Conservation (phyloP, 2,113 vertebrate species). For the Cynopterus brachyotis region DNA sequence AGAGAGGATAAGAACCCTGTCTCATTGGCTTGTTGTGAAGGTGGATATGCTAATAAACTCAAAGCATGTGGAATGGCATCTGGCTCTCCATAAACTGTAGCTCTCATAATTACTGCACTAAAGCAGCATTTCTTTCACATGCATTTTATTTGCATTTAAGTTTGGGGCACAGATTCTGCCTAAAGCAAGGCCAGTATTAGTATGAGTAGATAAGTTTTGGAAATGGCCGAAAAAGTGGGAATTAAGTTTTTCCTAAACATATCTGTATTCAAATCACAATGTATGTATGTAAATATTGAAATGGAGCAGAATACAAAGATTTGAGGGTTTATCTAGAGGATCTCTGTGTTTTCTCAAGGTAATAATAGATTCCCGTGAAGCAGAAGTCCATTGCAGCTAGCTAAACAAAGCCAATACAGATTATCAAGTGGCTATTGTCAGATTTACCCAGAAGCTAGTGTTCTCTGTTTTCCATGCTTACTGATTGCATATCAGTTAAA, state of each 20-base stretch:
- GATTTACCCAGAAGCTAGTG: background rate
- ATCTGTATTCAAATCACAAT: background rate
- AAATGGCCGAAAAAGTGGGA: background rate
- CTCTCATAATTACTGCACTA: background rate
- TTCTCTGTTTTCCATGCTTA: background rate
- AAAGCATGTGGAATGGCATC: background rate
- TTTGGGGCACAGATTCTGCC: background rate
- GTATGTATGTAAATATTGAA: background rate
- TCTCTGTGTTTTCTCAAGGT: background rate
- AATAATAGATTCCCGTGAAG: background rate
- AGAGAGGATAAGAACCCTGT: background rate
- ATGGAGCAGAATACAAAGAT: background rate
- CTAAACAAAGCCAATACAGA: background rate
- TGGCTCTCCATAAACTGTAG: background rate
- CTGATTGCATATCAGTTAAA: background rate
- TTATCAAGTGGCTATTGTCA: background rate
- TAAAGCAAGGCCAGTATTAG: background rate
- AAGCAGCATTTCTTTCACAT: constrained; percentile 2
- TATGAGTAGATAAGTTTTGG: background rate
- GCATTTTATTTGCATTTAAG: background rate
- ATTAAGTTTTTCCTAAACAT: background rate
- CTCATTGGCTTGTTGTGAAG: background rate
- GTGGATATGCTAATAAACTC: background rate
- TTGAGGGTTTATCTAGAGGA: background rate
- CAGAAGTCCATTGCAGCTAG: background rate